These are phyloP conservation scores for Platycercus adscitus DNA, from an alignment of 2,113 vertebrate species.

Conservation along the genomic window DNA sequence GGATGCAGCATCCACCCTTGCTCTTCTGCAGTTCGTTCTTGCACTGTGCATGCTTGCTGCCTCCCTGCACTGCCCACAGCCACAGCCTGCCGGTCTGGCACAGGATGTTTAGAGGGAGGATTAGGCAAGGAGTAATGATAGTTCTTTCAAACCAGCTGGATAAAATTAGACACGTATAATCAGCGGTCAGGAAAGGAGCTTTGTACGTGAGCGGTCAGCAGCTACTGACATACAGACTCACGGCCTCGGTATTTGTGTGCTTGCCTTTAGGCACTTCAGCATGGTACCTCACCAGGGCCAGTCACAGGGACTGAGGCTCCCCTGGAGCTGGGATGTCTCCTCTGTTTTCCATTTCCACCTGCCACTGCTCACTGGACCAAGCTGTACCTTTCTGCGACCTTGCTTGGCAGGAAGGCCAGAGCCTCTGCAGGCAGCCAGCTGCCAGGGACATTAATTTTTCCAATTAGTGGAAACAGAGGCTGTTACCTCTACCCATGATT, in stretches of 20 bases:
- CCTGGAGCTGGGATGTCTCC: background rate
- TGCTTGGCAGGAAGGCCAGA: background rate
- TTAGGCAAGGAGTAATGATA: conserved; percentile 1
- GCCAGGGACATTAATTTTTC: background rate
- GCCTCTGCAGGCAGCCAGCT: background rate
- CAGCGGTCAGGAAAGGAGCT: conserved; percentile 23
- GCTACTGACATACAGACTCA: background rate
- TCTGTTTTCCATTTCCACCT: background rate
- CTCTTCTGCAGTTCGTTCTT: background rate
- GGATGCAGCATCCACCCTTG: background rate
- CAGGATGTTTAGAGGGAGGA: conserved; percentile 1
- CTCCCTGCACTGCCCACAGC: background rate
- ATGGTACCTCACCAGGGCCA: background rate
- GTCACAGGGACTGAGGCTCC: background rate
- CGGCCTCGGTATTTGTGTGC: background rate
- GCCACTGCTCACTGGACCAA: background rate
- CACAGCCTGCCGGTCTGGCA: background rate
- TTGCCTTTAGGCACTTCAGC: background rate
- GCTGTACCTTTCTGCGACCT: background rate
- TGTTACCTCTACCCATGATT: background rate
- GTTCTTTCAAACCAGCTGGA: conserved; percentile 6
- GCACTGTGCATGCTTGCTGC: fast-evolving
- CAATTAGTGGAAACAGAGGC: conserved; percentile 6
- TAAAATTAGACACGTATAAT: conserved; percentile 23
- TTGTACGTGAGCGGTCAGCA: conserved; percentile 13